Conservation (phyloP, 2,888 invertebrate genomes). For the Sympetrum striolatum region DNA sequence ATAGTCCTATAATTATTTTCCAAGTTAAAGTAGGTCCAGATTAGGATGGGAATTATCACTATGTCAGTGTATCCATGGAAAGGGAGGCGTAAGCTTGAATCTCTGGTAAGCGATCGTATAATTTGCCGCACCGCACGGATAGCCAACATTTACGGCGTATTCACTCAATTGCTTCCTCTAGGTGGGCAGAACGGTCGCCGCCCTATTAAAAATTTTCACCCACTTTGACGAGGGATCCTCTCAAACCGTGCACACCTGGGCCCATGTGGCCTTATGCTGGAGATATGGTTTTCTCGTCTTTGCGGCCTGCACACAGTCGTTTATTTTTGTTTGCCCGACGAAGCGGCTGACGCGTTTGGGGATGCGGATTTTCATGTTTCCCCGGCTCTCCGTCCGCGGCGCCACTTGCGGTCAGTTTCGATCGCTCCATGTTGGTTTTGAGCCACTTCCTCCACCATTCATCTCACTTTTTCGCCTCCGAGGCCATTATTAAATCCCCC, state of each 20-base stretch:
- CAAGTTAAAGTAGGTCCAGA: no score
- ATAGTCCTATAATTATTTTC: no score
- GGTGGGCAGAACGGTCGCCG: background rate
- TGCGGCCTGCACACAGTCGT: background rate
- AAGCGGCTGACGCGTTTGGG: background rate
- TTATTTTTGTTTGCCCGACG: slow-evolving; percentile 29
- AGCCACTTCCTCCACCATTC: background rate
- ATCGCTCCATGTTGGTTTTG: background rate
- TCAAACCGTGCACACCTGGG: background rate
- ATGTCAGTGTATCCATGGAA: no score
- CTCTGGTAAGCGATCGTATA: no score
- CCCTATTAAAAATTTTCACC: background rate
- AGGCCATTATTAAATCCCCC: background rate
- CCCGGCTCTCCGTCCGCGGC: slow-evolving; percentile 7
- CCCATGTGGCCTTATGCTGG: background rate
- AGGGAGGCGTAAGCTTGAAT: no score
- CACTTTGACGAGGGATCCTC: background rate
- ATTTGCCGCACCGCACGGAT: no score
- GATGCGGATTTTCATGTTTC: background rate
- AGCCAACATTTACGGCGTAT: no score
- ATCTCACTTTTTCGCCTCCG: background rate
- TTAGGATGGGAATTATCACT: no score
- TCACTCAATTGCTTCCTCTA: no score
- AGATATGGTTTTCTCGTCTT: slow-evolving; percentile 25
- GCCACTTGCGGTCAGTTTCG: slow-evolving; percentile 22